A percentile compares a stretch with the other conserved stretches of the same genome.
Conservation (phyloP, 2,113 vertebrate species). For the Herpailurus yagouaroundi region DNA sequence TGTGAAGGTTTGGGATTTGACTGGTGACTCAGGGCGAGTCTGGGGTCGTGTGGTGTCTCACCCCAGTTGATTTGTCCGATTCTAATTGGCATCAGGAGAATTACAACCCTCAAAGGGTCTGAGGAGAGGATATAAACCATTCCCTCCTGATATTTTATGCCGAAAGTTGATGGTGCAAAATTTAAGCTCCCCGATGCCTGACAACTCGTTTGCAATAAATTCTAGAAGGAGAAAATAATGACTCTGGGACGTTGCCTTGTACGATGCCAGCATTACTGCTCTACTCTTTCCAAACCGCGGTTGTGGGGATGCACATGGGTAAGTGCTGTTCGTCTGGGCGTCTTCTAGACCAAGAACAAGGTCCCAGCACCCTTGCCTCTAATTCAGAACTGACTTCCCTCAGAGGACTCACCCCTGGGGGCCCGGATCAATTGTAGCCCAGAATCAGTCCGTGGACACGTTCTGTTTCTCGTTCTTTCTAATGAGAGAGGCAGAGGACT, state of each 20-base stretch:
- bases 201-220: slow-evolving; percentile 65
- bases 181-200: slow-evolving; percentile 48
- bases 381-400: background rate
- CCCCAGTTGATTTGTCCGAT: background rate
- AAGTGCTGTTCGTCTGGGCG: rapidly evolving
- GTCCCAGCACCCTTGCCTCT: too few species aligned
- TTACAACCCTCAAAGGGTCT: background rate
- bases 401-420: background rate
- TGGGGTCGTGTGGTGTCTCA: background rate
- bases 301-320: rapidly evolving
- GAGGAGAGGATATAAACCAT: slow-evolving; percentile 23
- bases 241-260: background rate
- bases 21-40: background rate
- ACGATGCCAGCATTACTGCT: background rate
- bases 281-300: rapidly evolving
- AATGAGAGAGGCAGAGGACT: background rate
- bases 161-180: slow-evolving; percentile 49
- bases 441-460: background rate
- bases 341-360: background rate
- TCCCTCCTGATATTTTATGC: slow-evolving; percentile 53
- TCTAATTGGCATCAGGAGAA: slow-evolving; percentile 48
- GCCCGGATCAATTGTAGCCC: background rate
- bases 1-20: background rate
- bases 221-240: background rate
- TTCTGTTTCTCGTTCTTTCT: background rate